A percentile compares a stretch with the other conserved stretches of the same genome.
Evolutionary conservation across 2,113 vertebrate species (phyloP).

Genomic region (Pogonocichla stellata): DNA sequence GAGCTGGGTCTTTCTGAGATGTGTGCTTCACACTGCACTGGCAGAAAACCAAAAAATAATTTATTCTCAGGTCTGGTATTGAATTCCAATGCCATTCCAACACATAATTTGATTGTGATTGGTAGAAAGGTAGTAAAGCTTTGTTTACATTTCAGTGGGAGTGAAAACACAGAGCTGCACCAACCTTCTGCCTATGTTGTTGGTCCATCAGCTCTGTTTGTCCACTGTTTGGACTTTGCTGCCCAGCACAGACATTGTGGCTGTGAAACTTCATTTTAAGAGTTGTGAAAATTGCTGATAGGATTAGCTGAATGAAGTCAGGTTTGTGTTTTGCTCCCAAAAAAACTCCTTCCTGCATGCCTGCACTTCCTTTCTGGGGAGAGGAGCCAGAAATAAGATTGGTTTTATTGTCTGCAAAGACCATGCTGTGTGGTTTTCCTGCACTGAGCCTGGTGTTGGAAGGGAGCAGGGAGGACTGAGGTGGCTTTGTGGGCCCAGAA

Average conservation of each 20-base stretch:
- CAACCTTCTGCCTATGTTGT: fast-evolving
- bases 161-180: neutral
- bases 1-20: neutral
- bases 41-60: neutral
- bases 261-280: neutral
- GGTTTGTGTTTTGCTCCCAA: neutral
- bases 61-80: neutral
- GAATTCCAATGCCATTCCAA: neutral
- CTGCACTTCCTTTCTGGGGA: neutral
- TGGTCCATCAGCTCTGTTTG: neutral
- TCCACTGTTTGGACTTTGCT: neutral
- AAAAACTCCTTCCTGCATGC: neutral
- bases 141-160: neutral
- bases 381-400: neutral
- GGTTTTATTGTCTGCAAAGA: neutral
- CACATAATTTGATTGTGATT: neutral
- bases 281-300: neutral
- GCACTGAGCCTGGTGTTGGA: neutral
- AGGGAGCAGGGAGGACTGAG: neutral
- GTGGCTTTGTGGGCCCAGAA: neutral
- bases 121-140: neutral
- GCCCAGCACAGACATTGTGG: neutral
- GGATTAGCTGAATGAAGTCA: neutral
- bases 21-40: neutral
- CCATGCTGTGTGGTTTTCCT: fast-evolving